phyloP scores from a whole-genome alignment of 2,113 vertebrate species.

The Pseudorasbora parva region DNA sequence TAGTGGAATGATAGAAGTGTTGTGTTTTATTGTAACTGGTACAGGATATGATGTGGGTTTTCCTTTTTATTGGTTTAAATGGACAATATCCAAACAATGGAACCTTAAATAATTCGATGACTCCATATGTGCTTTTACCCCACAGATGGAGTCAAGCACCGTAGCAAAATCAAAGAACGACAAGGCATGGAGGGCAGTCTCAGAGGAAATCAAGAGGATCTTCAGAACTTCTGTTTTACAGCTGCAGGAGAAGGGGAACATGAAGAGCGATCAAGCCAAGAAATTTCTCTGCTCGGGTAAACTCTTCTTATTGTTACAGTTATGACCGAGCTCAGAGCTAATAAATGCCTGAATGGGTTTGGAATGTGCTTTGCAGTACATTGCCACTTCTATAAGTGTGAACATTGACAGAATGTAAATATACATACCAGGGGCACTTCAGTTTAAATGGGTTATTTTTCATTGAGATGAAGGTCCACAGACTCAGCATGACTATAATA shows the following conservation, averaged over 20 bases:
- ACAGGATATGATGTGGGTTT: not conserved
- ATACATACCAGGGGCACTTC: not conserved
- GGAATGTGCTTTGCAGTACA: not conserved
- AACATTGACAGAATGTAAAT: not conserved
- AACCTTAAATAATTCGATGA: slow-evolving; percentile 23
- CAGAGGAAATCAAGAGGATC: slow-evolving; percentile 94
- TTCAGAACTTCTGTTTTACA: slow-evolving; percentile 91
- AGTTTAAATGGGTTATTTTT: not conserved
- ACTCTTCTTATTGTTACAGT: slow-evolving; percentile 18
- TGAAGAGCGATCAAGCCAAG: slow-evolving; percentile 90
- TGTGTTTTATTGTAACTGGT: not conserved
- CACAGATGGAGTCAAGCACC: slow-evolving; percentile 86
- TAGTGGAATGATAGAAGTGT: not conserved
- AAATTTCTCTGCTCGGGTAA: slow-evolving; percentile 96
- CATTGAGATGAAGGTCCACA: not conserved
- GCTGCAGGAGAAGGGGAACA: slow-evolving; percentile 92
- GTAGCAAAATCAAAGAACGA: slow-evolving; percentile 81
- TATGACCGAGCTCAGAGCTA: not conserved
- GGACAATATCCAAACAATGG: not conserved
- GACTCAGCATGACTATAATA: not conserved
- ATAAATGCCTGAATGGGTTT: not conserved
- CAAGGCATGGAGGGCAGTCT: slow-evolving; percentile 91
- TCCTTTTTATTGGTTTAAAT: not conserved
- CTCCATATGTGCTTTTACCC: slow-evolving; percentile 48
- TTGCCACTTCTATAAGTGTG: not conserved